A percentile compares a stretch with the other conserved stretches of the same genome.
These are phyloP conservation scores for Acleris holmiana DNA, from an alignment of 2,888 invertebrate genomes.

Conservation along the genomic window DNA sequence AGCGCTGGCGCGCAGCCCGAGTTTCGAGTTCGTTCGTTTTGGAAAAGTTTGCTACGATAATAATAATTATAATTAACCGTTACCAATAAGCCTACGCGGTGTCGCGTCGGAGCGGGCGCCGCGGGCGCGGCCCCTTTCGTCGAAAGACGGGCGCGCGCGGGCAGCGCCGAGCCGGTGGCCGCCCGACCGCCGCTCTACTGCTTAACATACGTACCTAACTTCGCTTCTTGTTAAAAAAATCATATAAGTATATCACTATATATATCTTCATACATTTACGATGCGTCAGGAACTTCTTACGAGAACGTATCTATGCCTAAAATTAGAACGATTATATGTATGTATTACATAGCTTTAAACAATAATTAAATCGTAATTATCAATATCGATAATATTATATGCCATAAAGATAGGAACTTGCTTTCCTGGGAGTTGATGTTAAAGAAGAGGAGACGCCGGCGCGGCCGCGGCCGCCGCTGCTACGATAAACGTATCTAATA, in stretches of 20 bases:
- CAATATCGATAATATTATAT: slow-evolving; percentile 86
- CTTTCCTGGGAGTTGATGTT: slow-evolving; percentile 85
- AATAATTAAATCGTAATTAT: slow-evolving; percentile 86
- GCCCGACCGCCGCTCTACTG: slow-evolving; percentile 79
- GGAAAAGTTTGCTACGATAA: slow-evolving; percentile 85
- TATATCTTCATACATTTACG: slow-evolving; percentile 84
- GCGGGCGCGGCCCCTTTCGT: slow-evolving; percentile 41
- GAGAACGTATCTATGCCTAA: slow-evolving; percentile 85
- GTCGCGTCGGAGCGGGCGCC: slow-evolving; percentile 66
- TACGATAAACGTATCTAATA: slow-evolving; percentile 83
- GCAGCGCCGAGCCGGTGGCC: slow-evolving; percentile 11
- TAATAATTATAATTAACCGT: slow-evolving; percentile 83
- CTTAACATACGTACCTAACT: slow-evolving; percentile 83
- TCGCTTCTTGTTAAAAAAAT: slow-evolving; percentile 83
- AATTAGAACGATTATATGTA: slow-evolving; percentile 85
- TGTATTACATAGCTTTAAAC: slow-evolving; percentile 86
- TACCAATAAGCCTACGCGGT: slow-evolving; percentile 84
- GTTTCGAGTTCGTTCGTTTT: slow-evolving; percentile 86
- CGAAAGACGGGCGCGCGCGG: slow-evolving; percentile 32
- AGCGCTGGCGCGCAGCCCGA: slow-evolving; percentile 84
- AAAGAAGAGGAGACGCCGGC: slow-evolving; percentile 70
- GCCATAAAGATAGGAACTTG: slow-evolving; percentile 86
- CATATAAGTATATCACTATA: slow-evolving; percentile 84
- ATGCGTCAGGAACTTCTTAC: slow-evolving; percentile 85
- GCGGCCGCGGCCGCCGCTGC: slow-evolving; percentile 71